phyloP scores from a whole-genome alignment of 1,140 invertebrate species.

The Campoletis sonorensis region DNA sequence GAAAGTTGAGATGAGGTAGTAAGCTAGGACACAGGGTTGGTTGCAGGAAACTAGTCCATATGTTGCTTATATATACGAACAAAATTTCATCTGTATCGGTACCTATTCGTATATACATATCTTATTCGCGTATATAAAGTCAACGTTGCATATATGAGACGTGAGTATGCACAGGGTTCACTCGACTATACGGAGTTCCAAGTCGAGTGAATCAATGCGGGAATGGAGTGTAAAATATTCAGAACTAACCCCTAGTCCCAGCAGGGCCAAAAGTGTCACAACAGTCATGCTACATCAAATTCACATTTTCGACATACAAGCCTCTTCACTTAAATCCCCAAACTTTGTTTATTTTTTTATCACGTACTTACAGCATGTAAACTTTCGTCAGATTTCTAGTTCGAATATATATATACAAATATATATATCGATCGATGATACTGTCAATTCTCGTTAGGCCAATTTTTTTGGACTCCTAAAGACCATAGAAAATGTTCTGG shows the following conservation, averaged over 20 bases:
- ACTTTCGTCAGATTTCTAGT: no score
- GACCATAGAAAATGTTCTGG: no score
- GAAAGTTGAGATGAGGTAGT: no score
- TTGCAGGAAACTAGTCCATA: no score
- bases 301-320: not conserved
- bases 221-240: constrained; percentile 25
- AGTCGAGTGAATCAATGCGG: constrained; percentile 18
- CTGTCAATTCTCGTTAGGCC: no score
- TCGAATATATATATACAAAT: no score
- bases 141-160: not conserved
- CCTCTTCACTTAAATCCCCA: not conserved
- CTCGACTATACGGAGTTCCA: not conserved
- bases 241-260: not conserved
- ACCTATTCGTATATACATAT: not conserved
- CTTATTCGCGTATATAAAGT: not conserved
- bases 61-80: no score
- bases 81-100: no score
- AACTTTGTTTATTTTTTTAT: not conserved
- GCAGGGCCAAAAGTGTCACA: not conserved
- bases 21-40: no score
- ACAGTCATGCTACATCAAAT: not conserved
- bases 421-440: no score
- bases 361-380: no score
- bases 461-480: no score
- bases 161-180: constrained; percentile 1